phyloP scores from a whole-genome alignment of 2,113 vertebrate genomes.

The Corythornis madagascariensis region DNA sequence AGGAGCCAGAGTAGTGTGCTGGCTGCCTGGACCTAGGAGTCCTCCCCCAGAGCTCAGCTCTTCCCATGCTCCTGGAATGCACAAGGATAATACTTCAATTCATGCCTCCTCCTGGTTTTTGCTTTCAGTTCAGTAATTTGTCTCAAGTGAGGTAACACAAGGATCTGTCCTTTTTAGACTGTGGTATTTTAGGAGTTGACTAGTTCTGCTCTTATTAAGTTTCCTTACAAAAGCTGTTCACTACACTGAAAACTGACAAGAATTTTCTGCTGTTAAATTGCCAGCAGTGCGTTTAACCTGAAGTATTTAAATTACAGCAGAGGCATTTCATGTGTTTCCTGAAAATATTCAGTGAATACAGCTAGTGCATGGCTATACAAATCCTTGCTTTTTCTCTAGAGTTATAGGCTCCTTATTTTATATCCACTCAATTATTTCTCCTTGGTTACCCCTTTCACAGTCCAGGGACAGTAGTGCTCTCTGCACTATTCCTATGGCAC shows the following conservation, averaged over 20 bases:
- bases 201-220: neutral
- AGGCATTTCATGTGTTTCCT: neutral
- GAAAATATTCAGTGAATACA: neutral
- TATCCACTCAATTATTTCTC: neutral
- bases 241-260: neutral
- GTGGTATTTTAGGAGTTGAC: neutral
- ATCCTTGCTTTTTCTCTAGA: neutral
- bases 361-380: neutral
- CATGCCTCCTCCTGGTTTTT: conserved; percentile 13
- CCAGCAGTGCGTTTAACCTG: neutral
- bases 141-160: neutral
- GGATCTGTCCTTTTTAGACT: neutral
- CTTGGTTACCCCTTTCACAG: neutral
- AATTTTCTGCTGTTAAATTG: neutral
- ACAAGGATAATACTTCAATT: conserved; percentile 31
- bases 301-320: neutral
- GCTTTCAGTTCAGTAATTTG: conserved; percentile 39
- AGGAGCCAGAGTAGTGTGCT: neutral
- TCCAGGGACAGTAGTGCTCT: neutral
- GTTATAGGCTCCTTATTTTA: neutral
- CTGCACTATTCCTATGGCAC: neutral
- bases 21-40: neutral
- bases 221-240: neutral
- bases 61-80: neutral
- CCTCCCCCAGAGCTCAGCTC: neutral